Conservation (phyloP, 1,140 invertebrate genomes). For the Vollenhovia emeryi region DNA sequence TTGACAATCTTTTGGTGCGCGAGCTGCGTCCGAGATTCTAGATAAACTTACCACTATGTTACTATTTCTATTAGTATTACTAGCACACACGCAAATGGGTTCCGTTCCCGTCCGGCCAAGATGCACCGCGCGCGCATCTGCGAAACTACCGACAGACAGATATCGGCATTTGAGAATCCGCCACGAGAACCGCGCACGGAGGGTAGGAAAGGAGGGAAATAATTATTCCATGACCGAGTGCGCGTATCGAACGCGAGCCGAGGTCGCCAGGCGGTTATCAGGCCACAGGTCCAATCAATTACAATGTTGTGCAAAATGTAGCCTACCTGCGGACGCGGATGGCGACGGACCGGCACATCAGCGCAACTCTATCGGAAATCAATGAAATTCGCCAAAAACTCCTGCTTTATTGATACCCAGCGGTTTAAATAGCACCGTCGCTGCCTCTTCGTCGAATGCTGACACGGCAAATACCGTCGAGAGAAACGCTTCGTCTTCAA, state of each 20-base stretch:
- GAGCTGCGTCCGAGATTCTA: constrained; percentile 11
- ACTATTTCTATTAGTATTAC: neutral
- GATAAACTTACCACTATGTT: constrained; percentile 23
- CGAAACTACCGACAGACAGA: constrained; percentile 54
- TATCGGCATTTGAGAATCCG: constrained; percentile 54
- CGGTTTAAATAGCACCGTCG: constrained; percentile 73
- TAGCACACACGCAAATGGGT: neutral
- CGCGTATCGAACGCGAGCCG: constrained; percentile 73
- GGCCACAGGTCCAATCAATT: constrained; percentile 79
- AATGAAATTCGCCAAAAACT: constrained; percentile 80
- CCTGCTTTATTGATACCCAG: constrained; percentile 77
- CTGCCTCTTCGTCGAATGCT: constrained; percentile 12
- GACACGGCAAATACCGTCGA: neutral
- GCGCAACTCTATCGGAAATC: constrained; percentile 78
- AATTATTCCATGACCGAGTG: constrained; percentile 73
- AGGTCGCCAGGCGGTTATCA: constrained; percentile 77
- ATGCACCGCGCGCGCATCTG: constrained; percentile 50
- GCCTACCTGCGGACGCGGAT: constrained; percentile 66
- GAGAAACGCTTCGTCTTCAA: constrained; percentile 38
- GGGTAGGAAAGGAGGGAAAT: constrained; percentile 66
- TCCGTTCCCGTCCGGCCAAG: constrained; percentile 28
- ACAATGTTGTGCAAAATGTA: constrained; percentile 72
- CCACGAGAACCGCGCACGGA: neutral
- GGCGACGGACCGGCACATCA: constrained; percentile 65
- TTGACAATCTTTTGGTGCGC: constrained; percentile 18